Percentiles rank a stretch among this genome's conserved stretches.
Conservation (phyloP, 2,888 invertebrate genomes). For the Aricia artaxerxes region DNA sequence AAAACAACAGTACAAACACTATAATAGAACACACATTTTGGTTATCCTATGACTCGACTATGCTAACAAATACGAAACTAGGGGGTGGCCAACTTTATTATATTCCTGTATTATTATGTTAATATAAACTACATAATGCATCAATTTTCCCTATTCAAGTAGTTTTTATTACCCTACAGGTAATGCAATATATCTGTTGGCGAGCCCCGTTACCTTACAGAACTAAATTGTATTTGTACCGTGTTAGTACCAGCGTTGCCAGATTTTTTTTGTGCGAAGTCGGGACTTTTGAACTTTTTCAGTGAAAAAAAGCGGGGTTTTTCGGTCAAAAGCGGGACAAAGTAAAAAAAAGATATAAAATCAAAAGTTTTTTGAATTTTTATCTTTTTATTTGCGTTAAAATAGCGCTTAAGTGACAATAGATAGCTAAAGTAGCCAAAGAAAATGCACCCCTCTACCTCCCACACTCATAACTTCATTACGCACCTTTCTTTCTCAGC, state of each 20-base stretch:
- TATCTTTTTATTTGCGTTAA: too few species aligned
- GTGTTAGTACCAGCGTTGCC: not conserved
- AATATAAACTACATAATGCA: not conserved
- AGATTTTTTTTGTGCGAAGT: too few species aligned
- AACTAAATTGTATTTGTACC: not conserved
- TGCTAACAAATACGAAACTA: not conserved
- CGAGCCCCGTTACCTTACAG: not conserved
- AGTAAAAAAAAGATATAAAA: too few species aligned
- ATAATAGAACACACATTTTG: conserved; percentile 31
- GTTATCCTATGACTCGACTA: conserved; percentile 30
- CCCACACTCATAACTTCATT: too few species aligned
- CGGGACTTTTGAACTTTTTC: too few species aligned
- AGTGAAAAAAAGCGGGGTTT: too few species aligned
- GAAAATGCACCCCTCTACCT: too few species aligned
- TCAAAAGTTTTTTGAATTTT: too few species aligned
- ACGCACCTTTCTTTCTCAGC: too few species aligned
- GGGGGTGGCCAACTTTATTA: not conserved
- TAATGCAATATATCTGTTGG: not conserved
- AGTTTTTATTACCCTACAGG: not conserved
- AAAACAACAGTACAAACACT: conserved; percentile 31
- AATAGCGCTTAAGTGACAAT: too few species aligned
- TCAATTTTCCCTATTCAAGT: not conserved
- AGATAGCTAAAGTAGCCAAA: too few species aligned
- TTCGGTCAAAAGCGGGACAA: too few species aligned
- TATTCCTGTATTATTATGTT: not conserved